Base-by-base conservation (phyloP, 2,797 vertebrate species). In the Gambelia wislizenii region DNA sequence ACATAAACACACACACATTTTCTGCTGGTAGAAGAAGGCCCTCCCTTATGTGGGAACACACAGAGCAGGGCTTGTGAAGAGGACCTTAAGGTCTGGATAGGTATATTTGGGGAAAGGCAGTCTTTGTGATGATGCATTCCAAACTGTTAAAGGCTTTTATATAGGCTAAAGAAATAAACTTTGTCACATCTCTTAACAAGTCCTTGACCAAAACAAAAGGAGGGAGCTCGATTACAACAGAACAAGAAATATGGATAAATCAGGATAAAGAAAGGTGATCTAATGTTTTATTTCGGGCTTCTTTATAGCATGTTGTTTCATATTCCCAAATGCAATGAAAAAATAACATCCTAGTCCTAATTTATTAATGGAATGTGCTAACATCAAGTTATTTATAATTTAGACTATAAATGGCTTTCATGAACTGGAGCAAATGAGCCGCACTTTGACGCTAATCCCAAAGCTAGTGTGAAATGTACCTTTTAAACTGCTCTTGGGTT, bases 361-460 rank as follows among this genome's bases (percentile, higher is more conserved):
- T 95, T 96, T 96, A 97, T 95, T 97, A 97, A 96, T 96, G 93
- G 92, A 96, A 94, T 95, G 89, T 95, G 94, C 88, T 94, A 90
- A 90, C 87, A 95, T 94, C 94, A 94, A 94, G 94, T 95, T 96
- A 96, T 97, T 95, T 97, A 96, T 96, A 97, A 95, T 95, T 89
- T 92, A 90, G 94, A 91, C 91, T 95, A 96, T 95, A 97, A 97
- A 97, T 96, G 96, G 95, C 92, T 96, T 96, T 95, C 92, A 93
- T 95, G 95, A 96, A 97, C 93, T 96, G 95, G 96, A 96, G 96
- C 92, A 74, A 96, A 96, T 89, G 94, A 94, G 93, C 94, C 95
- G 92, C 92, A 93, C 47, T 94, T 95, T 96, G 93, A 97, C 96
- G 96, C 91, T 94, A 96, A 93, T 95, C 91, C 95, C 94, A 95